Percentiles rank a stretch among this genome's conserved stretches.
phyloP scores from a whole-genome alignment of 2,888 invertebrate species.

The Conchocele bisecta region DNA sequence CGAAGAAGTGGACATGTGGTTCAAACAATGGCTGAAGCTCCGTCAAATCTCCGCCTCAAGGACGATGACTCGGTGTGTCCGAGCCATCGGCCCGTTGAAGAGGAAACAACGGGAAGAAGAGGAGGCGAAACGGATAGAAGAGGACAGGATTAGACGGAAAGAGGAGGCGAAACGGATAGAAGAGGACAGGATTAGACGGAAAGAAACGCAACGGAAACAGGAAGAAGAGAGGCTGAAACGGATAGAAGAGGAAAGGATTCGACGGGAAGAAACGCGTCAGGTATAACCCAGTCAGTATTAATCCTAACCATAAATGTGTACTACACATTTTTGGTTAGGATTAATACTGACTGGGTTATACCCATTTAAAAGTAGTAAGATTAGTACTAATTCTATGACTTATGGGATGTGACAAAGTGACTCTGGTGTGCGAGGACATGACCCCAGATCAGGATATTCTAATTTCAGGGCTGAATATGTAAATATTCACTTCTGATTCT shows the following conservation, averaged over 20 bases:
- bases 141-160: conserved; percentile 18
- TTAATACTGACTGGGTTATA: no score
- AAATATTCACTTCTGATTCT: no score
- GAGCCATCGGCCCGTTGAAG: conserved; percentile 9
- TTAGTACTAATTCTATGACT: no score
- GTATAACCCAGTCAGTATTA: no score
- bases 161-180: conserved; percentile 9
- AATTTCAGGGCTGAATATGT: no score
- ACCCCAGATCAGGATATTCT: no score
- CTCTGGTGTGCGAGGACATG: no score
- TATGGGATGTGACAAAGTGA: no score
- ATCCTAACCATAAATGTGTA: no score
- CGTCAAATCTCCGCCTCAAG: conserved; percentile 35
- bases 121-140: conserved; percentile 6
- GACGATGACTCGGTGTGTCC: conserved; percentile 15
- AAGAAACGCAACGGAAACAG: neutral
- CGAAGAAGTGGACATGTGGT: conserved; percentile 36
- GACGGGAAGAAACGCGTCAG: no score
- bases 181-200: conserved; percentile 22
- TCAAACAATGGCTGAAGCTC: conserved; percentile 41
- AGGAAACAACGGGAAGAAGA: conserved; percentile 25
- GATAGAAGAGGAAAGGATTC: neutral
- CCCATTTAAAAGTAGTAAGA: no score
- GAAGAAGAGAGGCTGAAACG: neutral
- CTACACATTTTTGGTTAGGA: no score